A percentile compares a stretch with the other conserved stretches of the same genome.
phyloP scores from a whole-genome alignment of 2,797 vertebrate genomes.

The Potorous gilbertii region DNA sequence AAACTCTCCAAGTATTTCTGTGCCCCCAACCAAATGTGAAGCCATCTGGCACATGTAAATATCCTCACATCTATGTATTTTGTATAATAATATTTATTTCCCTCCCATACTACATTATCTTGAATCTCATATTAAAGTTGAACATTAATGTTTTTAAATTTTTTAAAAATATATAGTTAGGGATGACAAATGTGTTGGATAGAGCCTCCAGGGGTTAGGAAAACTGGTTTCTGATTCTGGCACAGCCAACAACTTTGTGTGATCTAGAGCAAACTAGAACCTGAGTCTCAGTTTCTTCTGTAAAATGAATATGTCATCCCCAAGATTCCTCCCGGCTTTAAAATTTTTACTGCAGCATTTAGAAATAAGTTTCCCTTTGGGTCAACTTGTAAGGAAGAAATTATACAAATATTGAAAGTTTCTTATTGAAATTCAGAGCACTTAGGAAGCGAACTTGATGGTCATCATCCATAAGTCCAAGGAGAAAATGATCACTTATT shows the following conservation, averaged over 20 bases:
- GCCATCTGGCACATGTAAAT: not conserved
- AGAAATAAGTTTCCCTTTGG: not conserved
- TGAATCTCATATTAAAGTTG: slow-evolving; percentile 30
- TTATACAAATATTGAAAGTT: not conserved
- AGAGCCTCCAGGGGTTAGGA: not conserved
- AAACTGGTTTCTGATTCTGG: not conserved
- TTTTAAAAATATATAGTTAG: not conserved
- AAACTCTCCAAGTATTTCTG: slow-evolving; percentile 39
- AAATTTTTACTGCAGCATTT: not conserved
- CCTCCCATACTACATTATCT: not conserved
- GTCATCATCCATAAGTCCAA: not conserved
- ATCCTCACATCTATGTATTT: slow-evolving; percentile 34
- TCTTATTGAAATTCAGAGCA: not conserved
- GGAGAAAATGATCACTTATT: not conserved
- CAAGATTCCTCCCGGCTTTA: not conserved
- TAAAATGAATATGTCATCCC: not conserved
- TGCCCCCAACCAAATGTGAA: not conserved
- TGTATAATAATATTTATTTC: slow-evolving; percentile 41
- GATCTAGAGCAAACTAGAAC: not conserved
- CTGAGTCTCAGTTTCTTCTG: not conserved
- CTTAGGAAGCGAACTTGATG: not conserved
- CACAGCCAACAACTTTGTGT: not conserved
- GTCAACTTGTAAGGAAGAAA: not conserved
- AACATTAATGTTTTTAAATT: slow-evolving; percentile 36
- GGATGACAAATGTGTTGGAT: not conserved